phyloP scores from a whole-genome alignment of 2,888 invertebrate genomes.

The Choreutis nemorana region DNA sequence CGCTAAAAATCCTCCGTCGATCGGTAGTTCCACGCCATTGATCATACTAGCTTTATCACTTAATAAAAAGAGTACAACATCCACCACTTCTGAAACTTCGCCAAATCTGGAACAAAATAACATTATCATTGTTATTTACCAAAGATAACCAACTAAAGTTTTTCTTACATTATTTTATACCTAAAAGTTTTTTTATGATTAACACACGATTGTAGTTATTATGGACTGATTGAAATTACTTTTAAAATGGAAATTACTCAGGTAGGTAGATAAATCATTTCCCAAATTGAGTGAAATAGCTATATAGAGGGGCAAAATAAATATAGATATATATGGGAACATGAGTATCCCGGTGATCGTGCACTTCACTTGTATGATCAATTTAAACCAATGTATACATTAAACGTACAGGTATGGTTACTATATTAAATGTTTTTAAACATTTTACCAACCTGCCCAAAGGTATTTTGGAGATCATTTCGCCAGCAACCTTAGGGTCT shows the following conservation, averaged over 20 bases:
- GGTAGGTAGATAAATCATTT: too few relatives aligned
- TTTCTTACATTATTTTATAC: not conserved
- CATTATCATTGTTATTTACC: not conserved
- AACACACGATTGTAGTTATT: not conserved
- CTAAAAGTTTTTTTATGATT: not conserved
- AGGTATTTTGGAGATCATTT: conserved; percentile 78
- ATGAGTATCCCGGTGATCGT: too few relatives aligned
- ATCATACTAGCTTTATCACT: conserved; percentile 77
- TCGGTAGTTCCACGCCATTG: conserved; percentile 72
- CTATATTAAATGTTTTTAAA: too few relatives aligned
- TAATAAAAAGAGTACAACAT: conserved; percentile 76
- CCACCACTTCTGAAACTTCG: conserved; percentile 79
- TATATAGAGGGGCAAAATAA: too few relatives aligned
- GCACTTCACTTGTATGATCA: too few relatives aligned
- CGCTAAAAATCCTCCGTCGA: conserved; percentile 76
- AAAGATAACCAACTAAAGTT: not conserved
- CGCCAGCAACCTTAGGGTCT: conserved; percentile 72
- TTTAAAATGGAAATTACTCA: not conserved
- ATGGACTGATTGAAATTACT: not conserved
- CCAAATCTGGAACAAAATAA: conserved; percentile 38
- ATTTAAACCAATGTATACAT: too few relatives aligned
- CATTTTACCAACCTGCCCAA: conserved; percentile 70
- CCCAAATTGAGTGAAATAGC: too few relatives aligned
- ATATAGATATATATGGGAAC: too few relatives aligned
- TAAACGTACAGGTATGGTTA: too few relatives aligned